phyloP scores from a whole-genome alignment of 2,113 vertebrate genomes.

The Catagonus wagneri region DNA sequence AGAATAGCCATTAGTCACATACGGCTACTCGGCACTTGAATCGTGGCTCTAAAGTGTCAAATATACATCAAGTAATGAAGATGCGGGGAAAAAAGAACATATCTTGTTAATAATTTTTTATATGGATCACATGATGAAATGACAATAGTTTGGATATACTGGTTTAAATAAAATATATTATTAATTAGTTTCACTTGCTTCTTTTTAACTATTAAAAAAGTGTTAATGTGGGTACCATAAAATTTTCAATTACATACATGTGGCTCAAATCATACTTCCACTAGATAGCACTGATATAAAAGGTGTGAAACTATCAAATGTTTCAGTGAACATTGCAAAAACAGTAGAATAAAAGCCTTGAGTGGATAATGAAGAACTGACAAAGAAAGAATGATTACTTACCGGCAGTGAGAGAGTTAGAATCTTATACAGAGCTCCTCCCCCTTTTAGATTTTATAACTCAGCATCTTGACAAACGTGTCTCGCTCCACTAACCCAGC shows the following conservation, averaged over 20 bases:
- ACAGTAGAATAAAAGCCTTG: conserved; percentile 21
- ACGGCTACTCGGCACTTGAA: not conserved
- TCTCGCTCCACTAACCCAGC: conserved; percentile 54
- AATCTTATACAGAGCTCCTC: not conserved
- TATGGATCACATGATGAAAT: not conserved
- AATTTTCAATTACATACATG: not conserved
- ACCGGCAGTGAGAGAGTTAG: conserved; percentile 55
- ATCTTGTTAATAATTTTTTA: not conserved
- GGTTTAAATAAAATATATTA: conserved; percentile 22
- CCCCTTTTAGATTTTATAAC: not conserved
- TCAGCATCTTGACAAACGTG: not conserved
- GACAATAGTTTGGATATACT: not conserved
- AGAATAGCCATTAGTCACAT: not conserved
- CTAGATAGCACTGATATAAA: not conserved
- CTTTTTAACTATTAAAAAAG: not conserved
- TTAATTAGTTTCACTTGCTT: conserved; percentile 47
- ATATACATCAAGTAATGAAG: not conserved
- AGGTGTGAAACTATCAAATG: not conserved
- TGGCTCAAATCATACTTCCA: not conserved
- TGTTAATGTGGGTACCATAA: not conserved
- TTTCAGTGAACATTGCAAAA: not conserved
- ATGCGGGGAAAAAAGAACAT: not conserved
- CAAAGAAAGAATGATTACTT: conserved; percentile 58
- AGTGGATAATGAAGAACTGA: not conserved
- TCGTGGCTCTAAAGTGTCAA: not conserved